phyloP scores from a whole-genome alignment of 2,888 invertebrate genomes.

The Amorpha juglandis region DNA sequence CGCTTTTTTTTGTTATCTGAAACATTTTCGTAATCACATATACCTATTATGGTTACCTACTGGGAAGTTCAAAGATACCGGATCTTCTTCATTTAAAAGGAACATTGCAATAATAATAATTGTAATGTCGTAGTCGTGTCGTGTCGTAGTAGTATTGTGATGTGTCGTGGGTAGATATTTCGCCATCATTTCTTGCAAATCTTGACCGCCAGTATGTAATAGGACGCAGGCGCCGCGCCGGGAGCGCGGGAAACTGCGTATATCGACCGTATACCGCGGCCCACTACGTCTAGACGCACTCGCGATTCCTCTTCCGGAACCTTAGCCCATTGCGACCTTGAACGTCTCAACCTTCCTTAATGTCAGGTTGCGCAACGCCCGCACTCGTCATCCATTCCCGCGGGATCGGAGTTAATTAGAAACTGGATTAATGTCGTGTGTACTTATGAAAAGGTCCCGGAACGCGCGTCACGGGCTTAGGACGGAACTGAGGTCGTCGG shows the following conservation, averaged over 20 bases:
- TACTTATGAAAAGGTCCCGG: constrained; percentile 40
- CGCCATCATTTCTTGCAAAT: constrained; percentile 28
- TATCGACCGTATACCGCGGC: constrained; percentile 76
- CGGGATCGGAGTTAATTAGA: constrained; percentile 61
- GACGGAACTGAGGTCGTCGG: constrained; percentile 60
- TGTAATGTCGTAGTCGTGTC: too few species aligned
- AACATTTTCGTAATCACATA: constrained; percentile 11
- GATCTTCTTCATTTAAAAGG: constrained; percentile 39
- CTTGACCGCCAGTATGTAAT: constrained; percentile 54
- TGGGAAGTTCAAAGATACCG: not conserved
- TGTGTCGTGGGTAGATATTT: not conserved
- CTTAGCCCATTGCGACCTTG: constrained; percentile 80
- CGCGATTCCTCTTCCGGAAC: constrained; percentile 80
- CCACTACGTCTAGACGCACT: constrained; percentile 81
- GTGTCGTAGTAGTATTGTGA: too few species aligned
- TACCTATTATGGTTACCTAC: constrained; percentile 1
- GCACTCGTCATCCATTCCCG: constrained; percentile 50
- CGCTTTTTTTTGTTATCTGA: constrained; percentile 31
- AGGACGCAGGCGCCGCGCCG: constrained; percentile 76
- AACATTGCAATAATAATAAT: too few species aligned
- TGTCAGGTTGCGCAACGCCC: constrained; percentile 71
- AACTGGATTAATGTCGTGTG: constrained; percentile 48
- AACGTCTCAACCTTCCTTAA: constrained; percentile 82
- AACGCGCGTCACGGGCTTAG: constrained; percentile 41
- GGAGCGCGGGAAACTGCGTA: constrained; percentile 82